phyloP scores from a whole-genome alignment of 1,140 invertebrate genomes.

The Brachionus koreanus region DNA sequence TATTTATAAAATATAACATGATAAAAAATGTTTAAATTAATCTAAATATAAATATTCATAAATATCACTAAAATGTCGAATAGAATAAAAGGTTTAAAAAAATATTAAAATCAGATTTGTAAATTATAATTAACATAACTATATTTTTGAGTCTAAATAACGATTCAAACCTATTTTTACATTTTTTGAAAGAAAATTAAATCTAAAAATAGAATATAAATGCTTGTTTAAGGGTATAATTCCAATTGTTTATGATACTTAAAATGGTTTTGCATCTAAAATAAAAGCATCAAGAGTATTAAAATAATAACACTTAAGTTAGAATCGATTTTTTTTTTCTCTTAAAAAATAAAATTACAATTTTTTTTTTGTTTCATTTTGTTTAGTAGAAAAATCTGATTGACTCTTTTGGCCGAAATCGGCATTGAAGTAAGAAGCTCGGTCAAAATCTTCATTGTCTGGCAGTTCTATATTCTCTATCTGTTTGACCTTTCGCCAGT shows the following conservation, averaged over 20 bases:
- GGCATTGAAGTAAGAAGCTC: neutral
- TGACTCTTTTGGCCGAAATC: neutral
- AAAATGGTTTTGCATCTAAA: neutral
- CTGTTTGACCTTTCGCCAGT: slow-evolving; percentile 23
- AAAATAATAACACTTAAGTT: neutral
- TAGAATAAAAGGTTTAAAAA: neutral
- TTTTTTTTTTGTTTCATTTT: neutral
- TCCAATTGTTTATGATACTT: neutral
- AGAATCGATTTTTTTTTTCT: neutral
- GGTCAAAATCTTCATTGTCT: neutral
- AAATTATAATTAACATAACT: neutral
- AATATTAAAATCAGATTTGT: neutral
- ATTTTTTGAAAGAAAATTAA: neutral
- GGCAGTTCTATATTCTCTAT: slow-evolving; percentile 38
- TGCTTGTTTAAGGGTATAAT: neutral
- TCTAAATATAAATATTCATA: neutral
- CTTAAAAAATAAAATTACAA: neutral
- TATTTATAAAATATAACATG: neutral
- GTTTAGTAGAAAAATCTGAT: neutral
- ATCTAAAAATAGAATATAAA: neutral
- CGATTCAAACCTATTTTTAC: neutral
- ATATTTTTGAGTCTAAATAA: neutral
- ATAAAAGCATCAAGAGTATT: neutral
- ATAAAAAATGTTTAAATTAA: neutral
- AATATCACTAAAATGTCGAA: neutral